Base-by-base conservation (phyloP, 2,888 invertebrate genomes). In the Parascotia fuliginaria region DNA sequence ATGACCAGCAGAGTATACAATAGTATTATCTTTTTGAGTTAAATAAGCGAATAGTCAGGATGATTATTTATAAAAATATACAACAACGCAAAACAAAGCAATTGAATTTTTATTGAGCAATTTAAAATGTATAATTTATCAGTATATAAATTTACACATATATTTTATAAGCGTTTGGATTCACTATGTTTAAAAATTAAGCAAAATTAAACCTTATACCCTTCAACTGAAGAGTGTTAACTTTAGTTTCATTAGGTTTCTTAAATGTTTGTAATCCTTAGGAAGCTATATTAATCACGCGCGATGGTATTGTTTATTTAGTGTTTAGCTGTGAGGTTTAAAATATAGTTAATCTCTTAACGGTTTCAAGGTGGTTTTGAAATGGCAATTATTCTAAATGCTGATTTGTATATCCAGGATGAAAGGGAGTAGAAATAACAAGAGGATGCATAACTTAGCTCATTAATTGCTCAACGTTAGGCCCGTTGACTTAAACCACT, bases 221-320 rank as follows among this genome's bases (percentile, higher is more conserved):
- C 2, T 14, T n/a, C 6, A 5, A 4, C 12, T 24, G 28, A 14
- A 37, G 16, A 7, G 19, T 43, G 33, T 7, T 1, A 11, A n/a
- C n/a, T 29, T 11, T 9, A 9, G 9, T 2, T 29, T 1, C 14
- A 1, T n/a, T 22, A 28, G 22, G 3, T 40, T 32, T 40, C 33
- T 29, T 60, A 19, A 46, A 55, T 40, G 41, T 42, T 55, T 36
- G 28, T 78, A 78, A 77, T 75, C 73, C 62, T 50, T 38, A 66
- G 75, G 73, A 75, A 67, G 70, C 65, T 59, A 60, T 73, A 72
- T 75, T 64, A 67, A 75, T 73, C 65, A 56, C 53, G 59, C 19
- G 52, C 53, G 39, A 42, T 40, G 9, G 37, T 24, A 40, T 41
- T 66, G 66, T 69, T 69, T 65, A 56, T 57, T 46, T 55, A 55